Conservation (phyloP, 2,888 invertebrate genomes). For the Caenorhabditis japonica region DNA sequence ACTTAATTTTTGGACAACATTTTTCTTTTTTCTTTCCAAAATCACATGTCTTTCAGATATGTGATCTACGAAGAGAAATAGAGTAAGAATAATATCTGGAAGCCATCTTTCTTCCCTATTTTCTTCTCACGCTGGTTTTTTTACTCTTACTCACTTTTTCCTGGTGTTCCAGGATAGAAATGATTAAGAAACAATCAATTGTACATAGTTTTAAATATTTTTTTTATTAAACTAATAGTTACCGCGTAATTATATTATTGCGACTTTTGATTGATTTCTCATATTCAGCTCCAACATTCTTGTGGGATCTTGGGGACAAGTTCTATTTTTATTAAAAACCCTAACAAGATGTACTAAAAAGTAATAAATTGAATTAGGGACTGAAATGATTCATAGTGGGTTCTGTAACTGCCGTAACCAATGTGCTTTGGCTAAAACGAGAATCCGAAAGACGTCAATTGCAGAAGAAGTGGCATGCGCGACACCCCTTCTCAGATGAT, state of each 20-base stretch:
- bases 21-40: constrained; percentile 4
- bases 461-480: constrained; percentile 43
- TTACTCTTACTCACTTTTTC: constrained; percentile 8
- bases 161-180: constrained; percentile 1
- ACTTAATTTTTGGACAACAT: constrained; percentile 43
- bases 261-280: too few species aligned
- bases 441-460: constrained; percentile 34
- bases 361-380: too few species aligned
- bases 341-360: too few species aligned
- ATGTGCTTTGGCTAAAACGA: constrained; percentile 19
- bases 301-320: too few species aligned
- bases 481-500: constrained; percentile 22
- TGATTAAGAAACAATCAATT: too few species aligned
- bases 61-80: not conserved
- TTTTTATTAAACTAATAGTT: too few species aligned
- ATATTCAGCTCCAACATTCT: too few species aligned
- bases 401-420: too few species aligned
- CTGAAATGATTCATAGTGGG: too few species aligned
- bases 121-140: constrained; percentile 6
- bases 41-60: constrained; percentile 23
- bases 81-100: not conserved
- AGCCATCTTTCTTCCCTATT: constrained; percentile 10
- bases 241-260: too few species aligned
- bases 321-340: too few species aligned
- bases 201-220: too few species aligned